phyloP scores from a whole-genome alignment of 2,797 vertebrate species.

The Coendou prehensilis region DNA sequence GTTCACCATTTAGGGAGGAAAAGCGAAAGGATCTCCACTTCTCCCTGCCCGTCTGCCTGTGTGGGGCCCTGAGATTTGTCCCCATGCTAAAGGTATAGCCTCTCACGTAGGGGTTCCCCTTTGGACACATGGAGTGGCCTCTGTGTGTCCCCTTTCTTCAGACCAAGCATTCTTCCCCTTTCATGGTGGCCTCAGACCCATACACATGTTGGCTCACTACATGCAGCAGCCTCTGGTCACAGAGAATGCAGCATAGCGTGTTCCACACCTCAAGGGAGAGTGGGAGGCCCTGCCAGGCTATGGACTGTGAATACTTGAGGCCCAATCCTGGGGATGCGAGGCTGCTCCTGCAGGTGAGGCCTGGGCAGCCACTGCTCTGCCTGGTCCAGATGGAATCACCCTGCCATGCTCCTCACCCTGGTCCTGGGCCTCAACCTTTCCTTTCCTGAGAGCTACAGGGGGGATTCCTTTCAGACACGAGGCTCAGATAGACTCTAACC shows the following conservation, averaged over 20 bases:
- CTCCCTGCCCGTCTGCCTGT: not conserved
- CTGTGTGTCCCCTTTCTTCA: not conserved
- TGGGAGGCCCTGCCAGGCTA: not conserved
- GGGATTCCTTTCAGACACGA: not conserved
- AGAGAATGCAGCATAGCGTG: not conserved
- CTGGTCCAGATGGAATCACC: not conserved
- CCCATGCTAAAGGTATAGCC: not conserved
- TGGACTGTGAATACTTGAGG: not conserved
- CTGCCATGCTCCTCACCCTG: not conserved
- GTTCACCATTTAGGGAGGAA: not conserved
- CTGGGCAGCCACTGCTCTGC: not conserved
- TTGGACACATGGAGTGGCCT: not conserved
- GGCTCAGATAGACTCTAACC: not conserved
- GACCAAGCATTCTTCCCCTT: not conserved
- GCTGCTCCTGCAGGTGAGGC: not conserved
- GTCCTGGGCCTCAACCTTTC: not conserved
- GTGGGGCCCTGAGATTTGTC: not conserved
- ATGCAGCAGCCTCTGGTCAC: not conserved
- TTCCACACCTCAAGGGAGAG: not conserved
- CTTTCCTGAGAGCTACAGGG: not conserved
- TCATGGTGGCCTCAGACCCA: not conserved
- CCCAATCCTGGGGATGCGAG: not conserved
- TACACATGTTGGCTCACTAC: not conserved
- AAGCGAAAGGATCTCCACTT: not conserved
- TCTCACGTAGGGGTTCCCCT: not conserved